Evolutionary conservation across 2,797 vertebrate genomes (phyloP).

Genomic region (Falco cherrug): DNA sequence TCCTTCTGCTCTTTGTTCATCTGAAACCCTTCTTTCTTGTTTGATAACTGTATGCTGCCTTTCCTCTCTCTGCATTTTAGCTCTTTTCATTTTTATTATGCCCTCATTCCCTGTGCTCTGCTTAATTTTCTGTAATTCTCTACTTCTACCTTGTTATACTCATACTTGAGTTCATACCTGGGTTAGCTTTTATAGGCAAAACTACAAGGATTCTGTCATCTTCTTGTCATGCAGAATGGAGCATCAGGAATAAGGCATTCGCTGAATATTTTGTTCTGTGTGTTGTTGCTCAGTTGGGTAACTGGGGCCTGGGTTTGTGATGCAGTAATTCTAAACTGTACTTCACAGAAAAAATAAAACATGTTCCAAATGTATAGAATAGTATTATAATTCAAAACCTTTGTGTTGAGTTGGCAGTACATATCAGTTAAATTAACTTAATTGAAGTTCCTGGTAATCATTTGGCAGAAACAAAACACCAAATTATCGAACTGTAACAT

Average conservation of each 20-base stretch:
- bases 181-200: not conserved
- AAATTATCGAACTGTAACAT: not conserved
- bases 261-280: not conserved
- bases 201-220: not conserved
- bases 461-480: not conserved
- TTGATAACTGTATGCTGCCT: not conserved
- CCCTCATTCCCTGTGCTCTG: not conserved
- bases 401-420: not conserved
- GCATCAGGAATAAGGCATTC: not conserved
- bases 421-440: constrained; percentile 26
- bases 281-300: not conserved
- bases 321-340: not conserved
- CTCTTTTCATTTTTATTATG: not conserved
- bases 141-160: not conserved
- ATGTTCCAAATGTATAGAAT: not conserved
- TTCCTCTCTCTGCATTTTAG: not conserved
- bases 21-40: not conserved
- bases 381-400: constrained; percentile 21
- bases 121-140: not conserved
- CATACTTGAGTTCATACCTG: not conserved
- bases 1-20: not conserved
- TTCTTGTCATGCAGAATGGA: not conserved
- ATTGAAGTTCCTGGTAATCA: not conserved
- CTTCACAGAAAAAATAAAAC: not conserved
- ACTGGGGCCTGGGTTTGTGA: not conserved